These are phyloP conservation scores for Hemibagrus wyckioides DNA, from an alignment of 2,113 vertebrate species.

Conservation along the genomic window DNA sequence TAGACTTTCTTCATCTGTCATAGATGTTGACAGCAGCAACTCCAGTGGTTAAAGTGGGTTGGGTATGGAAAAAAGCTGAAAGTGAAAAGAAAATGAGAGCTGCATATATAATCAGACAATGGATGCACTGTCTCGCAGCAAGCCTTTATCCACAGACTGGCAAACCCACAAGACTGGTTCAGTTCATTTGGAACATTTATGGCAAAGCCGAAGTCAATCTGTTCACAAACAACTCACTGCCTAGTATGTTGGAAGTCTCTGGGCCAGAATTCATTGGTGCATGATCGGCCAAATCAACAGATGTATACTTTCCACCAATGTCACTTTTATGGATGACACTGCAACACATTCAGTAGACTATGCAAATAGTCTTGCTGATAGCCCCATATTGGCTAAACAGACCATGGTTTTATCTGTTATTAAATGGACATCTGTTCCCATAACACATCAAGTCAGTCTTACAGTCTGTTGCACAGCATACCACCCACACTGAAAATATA, in stretches of 20 bases:
- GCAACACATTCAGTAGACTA: neutral
- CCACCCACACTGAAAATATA: neutral
- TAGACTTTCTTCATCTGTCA: neutral
- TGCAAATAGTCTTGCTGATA: neutral
- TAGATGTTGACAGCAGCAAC: neutral
- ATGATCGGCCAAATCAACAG: neutral
- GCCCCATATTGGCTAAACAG: neutral
- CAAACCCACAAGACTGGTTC: neutral
- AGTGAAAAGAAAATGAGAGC: neutral
- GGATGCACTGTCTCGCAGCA: neutral
- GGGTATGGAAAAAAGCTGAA: neutral
- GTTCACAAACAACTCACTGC: neutral
- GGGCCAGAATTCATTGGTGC: neutral
- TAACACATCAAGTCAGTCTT: neutral
- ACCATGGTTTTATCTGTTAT: neutral
- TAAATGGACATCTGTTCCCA: neutral
- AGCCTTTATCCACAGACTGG: neutral
- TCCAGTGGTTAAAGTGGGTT: neutral
- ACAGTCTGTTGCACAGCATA: neutral
- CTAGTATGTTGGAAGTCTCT: neutral
- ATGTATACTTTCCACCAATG: neutral
- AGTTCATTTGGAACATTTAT: constrained; percentile 4
- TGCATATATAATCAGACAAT: neutral
- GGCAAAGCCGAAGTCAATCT: neutral
- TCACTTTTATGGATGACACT: neutral